A percentile compares a stretch with the other conserved stretches of the same genome.
phyloP scores from a whole-genome alignment of 2,888 invertebrate species.

The Frankliniella intonsa region DNA sequence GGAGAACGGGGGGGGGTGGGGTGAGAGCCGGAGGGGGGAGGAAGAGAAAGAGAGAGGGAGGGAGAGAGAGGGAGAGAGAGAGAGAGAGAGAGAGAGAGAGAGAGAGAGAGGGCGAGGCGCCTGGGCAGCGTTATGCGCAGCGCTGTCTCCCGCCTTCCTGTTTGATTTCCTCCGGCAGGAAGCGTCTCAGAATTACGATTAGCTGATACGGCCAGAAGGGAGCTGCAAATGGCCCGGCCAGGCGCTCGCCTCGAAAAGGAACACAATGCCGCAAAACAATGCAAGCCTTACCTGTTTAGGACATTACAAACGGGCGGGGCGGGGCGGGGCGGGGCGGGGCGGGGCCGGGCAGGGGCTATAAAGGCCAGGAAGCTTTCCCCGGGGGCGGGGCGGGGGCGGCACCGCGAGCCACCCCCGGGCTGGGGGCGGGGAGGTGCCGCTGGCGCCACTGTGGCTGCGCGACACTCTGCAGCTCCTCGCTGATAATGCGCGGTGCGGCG shows the following conservation, averaged over 20 bases:
- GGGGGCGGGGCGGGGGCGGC: neutral
- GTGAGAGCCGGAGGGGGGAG: too few species aligned
- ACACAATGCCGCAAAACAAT: conserved; percentile 25
- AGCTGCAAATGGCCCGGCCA: conserved; percentile 20
- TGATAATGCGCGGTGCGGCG: too few species aligned
- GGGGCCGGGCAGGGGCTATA: neutral
- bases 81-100: neutral
- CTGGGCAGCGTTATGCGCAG: neutral
- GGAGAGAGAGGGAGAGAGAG: neutral
- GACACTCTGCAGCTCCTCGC: too few species aligned
- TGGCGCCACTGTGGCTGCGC: too few species aligned
- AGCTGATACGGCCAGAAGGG: neutral
- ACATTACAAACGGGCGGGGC: neutral
- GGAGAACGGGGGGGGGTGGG: too few species aligned
- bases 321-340: neutral
- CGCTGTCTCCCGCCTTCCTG: conserved; percentile 14
- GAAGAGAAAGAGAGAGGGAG: neutral
- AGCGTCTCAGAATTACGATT: conserved; percentile 25
- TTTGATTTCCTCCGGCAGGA: conserved; percentile 24
- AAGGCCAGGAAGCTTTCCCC: neutral
- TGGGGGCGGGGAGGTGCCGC: neutral
- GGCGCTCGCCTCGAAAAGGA: neutral
- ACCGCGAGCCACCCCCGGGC: neutral
- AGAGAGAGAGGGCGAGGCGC: neutral
- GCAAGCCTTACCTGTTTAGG: conserved; percentile 2